A percentile compares a stretch with the other conserved stretches of the same genome.
These are phyloP conservation scores for Drosophila navojoa DNA, from an alignment of 1,140 invertebrate genomes.

Conservation along the genomic window DNA sequence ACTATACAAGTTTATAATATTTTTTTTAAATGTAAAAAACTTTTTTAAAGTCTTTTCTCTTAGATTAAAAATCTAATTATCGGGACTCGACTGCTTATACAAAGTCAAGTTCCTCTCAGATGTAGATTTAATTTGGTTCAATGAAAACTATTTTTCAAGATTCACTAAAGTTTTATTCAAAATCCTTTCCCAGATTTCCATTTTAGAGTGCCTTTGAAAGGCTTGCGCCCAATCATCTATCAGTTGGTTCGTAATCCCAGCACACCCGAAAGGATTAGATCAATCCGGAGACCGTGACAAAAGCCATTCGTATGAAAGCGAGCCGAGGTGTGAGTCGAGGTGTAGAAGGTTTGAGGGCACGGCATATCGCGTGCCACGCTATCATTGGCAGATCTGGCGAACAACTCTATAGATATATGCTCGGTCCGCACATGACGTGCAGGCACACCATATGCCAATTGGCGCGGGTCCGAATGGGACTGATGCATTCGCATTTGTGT, in stretches of 20 bases:
- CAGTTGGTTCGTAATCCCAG: neutral
- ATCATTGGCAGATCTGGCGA: slow-evolving; percentile 45
- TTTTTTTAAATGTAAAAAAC: too few species aligned
- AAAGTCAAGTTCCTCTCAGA: too few species aligned
- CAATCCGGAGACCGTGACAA: slow-evolving; percentile 25
- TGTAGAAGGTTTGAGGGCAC: slow-evolving; percentile 29
- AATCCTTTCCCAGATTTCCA: too few species aligned
- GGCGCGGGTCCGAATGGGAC: slow-evolving; percentile 2
- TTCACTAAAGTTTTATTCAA: too few species aligned
- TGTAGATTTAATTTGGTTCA: too few species aligned
- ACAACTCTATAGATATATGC: slow-evolving; percentile 51
- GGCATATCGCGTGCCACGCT: slow-evolving; percentile 60
- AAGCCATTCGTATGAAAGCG: slow-evolving; percentile 9
- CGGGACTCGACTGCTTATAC: too few species aligned
- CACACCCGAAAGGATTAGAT: slow-evolving; percentile 15
- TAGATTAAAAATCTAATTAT: too few species aligned
- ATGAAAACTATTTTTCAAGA: too few species aligned
- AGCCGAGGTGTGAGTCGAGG: neutral
- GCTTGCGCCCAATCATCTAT: neutral
- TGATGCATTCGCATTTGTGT: slow-evolving; percentile 39
- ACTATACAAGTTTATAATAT: too few species aligned
- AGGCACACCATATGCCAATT: slow-evolving; percentile 25
- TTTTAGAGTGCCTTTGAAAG: too few species aligned
- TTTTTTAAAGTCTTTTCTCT: too few species aligned
- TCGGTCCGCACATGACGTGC: slow-evolving; percentile 37